A percentile compares a stretch with the other conserved stretches of the same genome.
These are phyloP conservation scores for Picathartes gymnocephalus DNA, from an alignment of 2,113 vertebrate species.

Conservation along the genomic window DNA sequence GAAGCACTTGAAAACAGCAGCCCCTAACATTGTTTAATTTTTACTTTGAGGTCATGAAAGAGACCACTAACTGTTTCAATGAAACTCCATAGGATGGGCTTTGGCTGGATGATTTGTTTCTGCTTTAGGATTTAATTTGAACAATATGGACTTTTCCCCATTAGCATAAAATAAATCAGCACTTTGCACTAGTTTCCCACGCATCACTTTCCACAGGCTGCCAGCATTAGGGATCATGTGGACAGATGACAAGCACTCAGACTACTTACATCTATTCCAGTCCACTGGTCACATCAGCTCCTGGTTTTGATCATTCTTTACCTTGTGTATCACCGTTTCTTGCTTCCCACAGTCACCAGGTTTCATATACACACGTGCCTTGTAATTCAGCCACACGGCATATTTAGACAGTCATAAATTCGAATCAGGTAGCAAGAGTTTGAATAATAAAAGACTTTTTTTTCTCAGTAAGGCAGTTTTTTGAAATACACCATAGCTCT, in stretches of 20 bases:
- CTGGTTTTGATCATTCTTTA: conserved; percentile 19
- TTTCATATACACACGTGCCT: neutral
- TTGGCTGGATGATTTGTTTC: conserved; percentile 34
- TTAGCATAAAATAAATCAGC: conserved; percentile 61
- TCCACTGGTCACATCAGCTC: neutral
- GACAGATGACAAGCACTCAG: conserved; percentile 26
- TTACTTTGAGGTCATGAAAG: conserved; percentile 39
- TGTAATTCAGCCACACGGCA: neutral
- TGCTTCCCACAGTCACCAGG: neutral
- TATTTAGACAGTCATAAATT: conserved; percentile 13
- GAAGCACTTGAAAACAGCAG: conserved; percentile 51
- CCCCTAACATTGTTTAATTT: conserved; percentile 47
- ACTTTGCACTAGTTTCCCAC: conserved; percentile 47
- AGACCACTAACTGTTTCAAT: conserved; percentile 55
- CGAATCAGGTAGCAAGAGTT: neutral
- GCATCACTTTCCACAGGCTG: conserved; percentile 44
- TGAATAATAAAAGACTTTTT: neutral
- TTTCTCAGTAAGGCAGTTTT: neutral
- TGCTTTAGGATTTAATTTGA: conserved; percentile 58
- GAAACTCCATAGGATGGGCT: conserved; percentile 41
- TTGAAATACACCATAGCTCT: neutral
- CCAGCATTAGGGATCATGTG: neutral
- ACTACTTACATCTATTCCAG: neutral
- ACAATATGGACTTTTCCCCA: conserved; percentile 40
- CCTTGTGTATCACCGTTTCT: neutral